Percentiles rank a stretch among this genome's conserved stretches.
phyloP scores from a whole-genome alignment of 1,140 invertebrate genomes.

The Hermatobates lingyangjiaoensis region DNA sequence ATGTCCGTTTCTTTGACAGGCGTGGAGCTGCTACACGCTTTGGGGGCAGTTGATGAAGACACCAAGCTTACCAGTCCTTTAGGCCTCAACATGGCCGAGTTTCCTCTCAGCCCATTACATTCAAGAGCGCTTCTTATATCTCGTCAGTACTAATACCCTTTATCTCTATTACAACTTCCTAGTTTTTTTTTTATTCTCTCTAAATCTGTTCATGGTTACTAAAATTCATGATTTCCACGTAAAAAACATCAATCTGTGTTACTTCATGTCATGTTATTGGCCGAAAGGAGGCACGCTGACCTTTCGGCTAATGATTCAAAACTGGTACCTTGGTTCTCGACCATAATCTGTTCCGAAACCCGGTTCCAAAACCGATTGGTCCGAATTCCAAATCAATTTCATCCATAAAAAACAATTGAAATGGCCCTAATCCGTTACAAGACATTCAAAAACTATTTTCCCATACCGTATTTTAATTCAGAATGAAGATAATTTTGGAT shows the following conservation, averaged over 20 bases:
- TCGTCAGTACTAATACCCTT: conserved; percentile 30
- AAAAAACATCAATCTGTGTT: not conserved
- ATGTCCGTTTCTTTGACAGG: not conserved
- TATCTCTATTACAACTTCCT: not conserved
- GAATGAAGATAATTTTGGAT: too few relatives aligned
- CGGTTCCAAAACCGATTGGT: too few relatives aligned
- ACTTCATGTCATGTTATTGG: not conserved
- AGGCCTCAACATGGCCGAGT: conserved; percentile 76
- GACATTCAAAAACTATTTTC: too few relatives aligned
- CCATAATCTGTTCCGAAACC: too few relatives aligned
- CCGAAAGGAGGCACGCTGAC: not conserved
- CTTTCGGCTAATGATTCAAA: not conserved
- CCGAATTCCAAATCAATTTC: too few relatives aligned
- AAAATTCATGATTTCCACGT: not conserved
- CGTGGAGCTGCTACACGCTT: conserved; percentile 5
- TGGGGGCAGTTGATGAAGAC: conserved; percentile 50
- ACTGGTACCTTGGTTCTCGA: not conserved
- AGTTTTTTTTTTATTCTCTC: not conserved
- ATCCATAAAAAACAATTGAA: too few relatives aligned
- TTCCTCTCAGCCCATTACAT: conserved; percentile 73
- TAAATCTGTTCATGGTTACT: not conserved
- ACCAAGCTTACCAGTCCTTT: conserved; percentile 63
- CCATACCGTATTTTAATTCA: too few relatives aligned
- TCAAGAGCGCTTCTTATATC: conserved; percentile 73
- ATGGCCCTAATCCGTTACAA: too few relatives aligned